Conservation (phyloP, 2,888 invertebrate species). For the Capitulum mitella region DNA sequence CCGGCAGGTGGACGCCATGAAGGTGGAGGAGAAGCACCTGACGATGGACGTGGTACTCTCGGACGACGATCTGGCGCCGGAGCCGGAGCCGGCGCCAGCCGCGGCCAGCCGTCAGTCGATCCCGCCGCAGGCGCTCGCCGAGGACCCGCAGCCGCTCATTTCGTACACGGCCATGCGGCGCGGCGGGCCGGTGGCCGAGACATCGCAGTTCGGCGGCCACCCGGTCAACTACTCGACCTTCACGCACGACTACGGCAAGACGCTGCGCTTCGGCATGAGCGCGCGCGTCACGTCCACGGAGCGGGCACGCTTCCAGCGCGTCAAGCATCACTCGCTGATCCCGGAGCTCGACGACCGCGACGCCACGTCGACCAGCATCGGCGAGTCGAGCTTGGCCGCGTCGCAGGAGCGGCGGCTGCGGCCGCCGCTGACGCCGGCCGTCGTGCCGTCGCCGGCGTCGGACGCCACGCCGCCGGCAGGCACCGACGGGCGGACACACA, state of each 20-base stretch:
- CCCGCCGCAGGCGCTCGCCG: neutral
- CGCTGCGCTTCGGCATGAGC: neutral
- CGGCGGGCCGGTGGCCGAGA: neutral
- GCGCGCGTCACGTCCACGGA: neutral
- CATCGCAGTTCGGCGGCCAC: neutral
- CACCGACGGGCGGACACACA: too few species aligned
- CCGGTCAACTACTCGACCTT: neutral
- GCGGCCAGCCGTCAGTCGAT: neutral
- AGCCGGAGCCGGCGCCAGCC: neutral
- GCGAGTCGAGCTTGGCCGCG: neutral
- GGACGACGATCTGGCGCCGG: neutral
- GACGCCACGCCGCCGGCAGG: too few species aligned
- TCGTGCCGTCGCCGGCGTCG: neutral
- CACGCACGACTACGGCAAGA: neutral
- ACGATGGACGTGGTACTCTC: conserved; percentile 17
- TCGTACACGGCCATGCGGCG: neutral
- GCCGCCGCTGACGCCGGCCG: conserved; percentile 3
- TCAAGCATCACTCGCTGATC: neutral
- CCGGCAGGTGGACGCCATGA: conserved; percentile 13
- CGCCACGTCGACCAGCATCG: neutral
- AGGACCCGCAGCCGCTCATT: neutral
- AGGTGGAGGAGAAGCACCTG: conserved; percentile 22
- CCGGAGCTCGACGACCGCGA: neutral
- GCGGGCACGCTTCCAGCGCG: neutral
- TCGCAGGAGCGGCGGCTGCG: neutral